Conservation (phyloP, 2,113 vertebrate genomes). For the Cercocebus atys region DNA sequence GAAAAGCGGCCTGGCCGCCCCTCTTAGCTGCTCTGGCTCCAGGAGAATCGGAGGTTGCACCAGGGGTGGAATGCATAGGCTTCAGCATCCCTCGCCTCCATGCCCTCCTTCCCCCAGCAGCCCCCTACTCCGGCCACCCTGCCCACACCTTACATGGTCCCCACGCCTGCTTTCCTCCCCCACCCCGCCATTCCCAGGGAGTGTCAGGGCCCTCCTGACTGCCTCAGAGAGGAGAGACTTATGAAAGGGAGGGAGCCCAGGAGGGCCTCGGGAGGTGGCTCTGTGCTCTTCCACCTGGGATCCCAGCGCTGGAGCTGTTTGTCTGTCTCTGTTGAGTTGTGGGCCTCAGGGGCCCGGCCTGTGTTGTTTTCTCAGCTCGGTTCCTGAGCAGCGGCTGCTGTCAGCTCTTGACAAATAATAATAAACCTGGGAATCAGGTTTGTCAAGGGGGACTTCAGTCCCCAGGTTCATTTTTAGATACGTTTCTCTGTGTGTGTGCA, state of each 20-base stretch:
- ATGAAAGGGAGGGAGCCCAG: neutral
- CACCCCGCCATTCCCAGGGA: neutral
- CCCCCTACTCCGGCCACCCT: neutral
- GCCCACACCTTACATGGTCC: too few species aligned
- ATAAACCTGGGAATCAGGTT: constrained; percentile 73
- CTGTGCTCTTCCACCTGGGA: neutral
- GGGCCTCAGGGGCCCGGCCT: constrained; percentile 52
- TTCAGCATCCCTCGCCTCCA: neutral
- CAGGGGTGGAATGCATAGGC: neutral
- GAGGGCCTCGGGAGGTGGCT: neutral
- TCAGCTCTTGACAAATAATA: constrained; percentile 72
- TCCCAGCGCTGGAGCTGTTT: constrained; percentile 21
- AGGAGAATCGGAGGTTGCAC: neutral
- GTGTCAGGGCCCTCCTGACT: neutral
- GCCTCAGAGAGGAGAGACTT: neutral
- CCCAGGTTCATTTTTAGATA: constrained; percentile 73
- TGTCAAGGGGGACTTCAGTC: constrained; percentile 63
- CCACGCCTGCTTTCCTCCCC: neutral
- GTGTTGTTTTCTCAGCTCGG: constrained; percentile 70
- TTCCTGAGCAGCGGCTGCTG: constrained; percentile 51
- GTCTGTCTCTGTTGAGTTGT: constrained; percentile 56
- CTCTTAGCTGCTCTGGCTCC: neutral
- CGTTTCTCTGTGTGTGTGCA: constrained; percentile 62
- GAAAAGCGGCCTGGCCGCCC: neutral
- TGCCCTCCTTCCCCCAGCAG: neutral